Conservation (phyloP, 2,113 vertebrate species). For the Harpagus bidentatus region DNA sequence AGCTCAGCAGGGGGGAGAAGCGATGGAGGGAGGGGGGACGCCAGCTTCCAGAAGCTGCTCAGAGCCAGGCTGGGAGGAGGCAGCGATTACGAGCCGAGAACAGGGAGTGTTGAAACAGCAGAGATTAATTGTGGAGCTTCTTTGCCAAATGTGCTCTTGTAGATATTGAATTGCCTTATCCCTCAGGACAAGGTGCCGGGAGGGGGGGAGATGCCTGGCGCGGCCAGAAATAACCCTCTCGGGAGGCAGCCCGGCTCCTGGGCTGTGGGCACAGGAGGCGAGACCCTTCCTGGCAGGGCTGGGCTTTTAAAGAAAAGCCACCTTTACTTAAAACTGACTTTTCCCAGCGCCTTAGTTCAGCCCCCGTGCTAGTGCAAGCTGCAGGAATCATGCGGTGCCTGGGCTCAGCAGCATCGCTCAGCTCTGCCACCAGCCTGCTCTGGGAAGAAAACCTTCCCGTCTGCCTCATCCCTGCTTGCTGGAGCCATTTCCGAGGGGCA, state of each 20-base stretch:
- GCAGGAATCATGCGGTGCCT: fast-evolving
- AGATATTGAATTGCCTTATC: neutral
- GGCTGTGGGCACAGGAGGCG: neutral
- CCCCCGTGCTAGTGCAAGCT: neutral
- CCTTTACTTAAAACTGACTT: neutral
- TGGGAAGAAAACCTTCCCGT: neutral
- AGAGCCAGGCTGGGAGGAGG: neutral
- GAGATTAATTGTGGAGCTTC: constrained; percentile 12
- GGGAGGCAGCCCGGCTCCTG: neutral
- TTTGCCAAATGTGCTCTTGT: constrained; percentile 5
- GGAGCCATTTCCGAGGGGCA: neutral
- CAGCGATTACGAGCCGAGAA: neutral
- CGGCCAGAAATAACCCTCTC: neutral
- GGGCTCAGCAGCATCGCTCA: neutral
- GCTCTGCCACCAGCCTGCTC: neutral
- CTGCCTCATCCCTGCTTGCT: neutral
- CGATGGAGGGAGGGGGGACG: neutral
- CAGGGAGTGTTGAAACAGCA: neutral
- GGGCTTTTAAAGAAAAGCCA: neutral
- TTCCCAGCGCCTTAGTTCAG: neutral
- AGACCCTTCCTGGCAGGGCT: neutral
- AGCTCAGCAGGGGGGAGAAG: neutral
- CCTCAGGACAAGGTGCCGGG: neutral
- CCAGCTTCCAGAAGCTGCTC: constrained; percentile 5
- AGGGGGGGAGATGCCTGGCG: neutral